Percentiles rank a stretch among this genome's conserved stretches.
These are phyloP conservation scores for Sitobion miscanthi DNA, from an alignment of 1,140 invertebrate species.

Conservation along the genomic window DNA sequence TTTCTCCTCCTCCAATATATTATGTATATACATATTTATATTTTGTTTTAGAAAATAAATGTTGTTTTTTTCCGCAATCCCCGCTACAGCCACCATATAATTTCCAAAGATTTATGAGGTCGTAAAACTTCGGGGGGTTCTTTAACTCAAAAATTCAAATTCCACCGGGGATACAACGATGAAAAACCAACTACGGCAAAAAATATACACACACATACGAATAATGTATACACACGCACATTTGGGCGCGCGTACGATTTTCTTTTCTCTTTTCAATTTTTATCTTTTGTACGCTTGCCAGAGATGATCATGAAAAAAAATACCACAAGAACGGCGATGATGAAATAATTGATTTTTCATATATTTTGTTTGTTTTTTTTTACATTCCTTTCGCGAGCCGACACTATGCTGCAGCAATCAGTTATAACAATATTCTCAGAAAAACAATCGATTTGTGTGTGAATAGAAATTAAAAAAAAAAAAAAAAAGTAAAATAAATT, in stretches of 20 bases:
- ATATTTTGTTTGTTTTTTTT: neutral
- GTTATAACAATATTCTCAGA: neutral
- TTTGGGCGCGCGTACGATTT: neutral
- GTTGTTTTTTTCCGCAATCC: conserved; percentile 32
- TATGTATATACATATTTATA: conserved; percentile 11
- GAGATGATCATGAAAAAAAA: neutral
- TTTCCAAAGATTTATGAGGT: conserved; percentile 50
- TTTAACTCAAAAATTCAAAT: conserved; percentile 52
- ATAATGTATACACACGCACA: neutral
- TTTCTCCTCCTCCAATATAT: neutral
- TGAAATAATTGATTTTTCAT: conserved; percentile 21
- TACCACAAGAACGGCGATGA: neutral
- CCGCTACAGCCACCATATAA: conserved; percentile 24
- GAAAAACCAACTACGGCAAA: conserved; percentile 17
- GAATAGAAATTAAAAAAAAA: neutral
- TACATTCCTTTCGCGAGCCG: neutral
- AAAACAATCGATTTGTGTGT: neutral
- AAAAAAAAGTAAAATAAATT: neutral
- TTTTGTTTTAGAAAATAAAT: conserved; percentile 40
- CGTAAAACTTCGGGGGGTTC: conserved; percentile 55
- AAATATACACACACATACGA: neutral
- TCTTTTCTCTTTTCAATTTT: conserved; percentile 12
- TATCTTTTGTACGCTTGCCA: conserved; percentile 34
- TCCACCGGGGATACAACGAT: conserved; percentile 33
- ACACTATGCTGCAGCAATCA: neutral